Conservation (phyloP, 2,888 invertebrate species). For the Diachrysia chrysitis region DNA sequence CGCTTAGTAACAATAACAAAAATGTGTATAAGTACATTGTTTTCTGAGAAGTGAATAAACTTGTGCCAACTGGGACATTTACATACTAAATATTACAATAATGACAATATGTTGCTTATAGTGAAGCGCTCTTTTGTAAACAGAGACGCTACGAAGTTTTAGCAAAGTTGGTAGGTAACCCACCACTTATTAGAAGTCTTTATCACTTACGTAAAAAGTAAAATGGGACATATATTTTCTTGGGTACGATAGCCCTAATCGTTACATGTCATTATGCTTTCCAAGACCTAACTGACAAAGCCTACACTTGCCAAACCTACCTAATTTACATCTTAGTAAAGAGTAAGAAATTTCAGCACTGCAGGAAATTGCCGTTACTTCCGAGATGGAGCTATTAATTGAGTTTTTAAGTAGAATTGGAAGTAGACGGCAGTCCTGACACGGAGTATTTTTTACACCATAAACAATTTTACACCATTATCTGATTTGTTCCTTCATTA, state of each 20-base stretch:
- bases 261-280: background rate
- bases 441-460: background rate
- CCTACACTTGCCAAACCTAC: background rate
- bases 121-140: background rate
- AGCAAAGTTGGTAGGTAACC: background rate
- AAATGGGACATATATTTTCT: background rate
- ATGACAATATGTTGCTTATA: background rate
- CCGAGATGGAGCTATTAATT: constrained; percentile 1
- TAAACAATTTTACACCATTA: constrained; percentile 4
- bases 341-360: constrained; percentile 1
- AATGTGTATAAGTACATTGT: background rate
- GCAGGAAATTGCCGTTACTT: background rate
- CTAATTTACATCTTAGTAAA: background rate
- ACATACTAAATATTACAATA: background rate
- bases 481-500: background rate
- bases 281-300: background rate
- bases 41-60: background rate
- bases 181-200: background rate
- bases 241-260: background rate
- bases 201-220: background rate
- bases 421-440: background rate
- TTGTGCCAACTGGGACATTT: background rate
- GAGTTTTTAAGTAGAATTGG: background rate
- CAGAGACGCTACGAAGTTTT: background rate
- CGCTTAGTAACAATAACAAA: background rate